phyloP scores from a whole-genome alignment of 2,797 vertebrate species.

The Smutsia temminckii region DNA sequence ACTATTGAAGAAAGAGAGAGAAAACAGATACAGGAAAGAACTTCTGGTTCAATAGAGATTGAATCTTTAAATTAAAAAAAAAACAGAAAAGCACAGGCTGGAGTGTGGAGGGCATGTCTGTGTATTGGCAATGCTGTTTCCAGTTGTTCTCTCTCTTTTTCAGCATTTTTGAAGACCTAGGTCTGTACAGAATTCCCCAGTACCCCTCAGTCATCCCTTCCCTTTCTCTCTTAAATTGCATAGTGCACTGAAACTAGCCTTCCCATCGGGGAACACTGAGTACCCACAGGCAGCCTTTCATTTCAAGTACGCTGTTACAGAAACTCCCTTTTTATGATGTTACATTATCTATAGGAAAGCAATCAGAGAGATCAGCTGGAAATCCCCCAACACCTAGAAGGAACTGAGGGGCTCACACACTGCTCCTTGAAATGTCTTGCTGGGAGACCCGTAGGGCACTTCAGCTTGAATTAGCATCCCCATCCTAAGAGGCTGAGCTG shows the following conservation, averaged over 20 bases:
- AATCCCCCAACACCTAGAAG: constrained; percentile 42
- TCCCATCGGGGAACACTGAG: constrained; percentile 40
- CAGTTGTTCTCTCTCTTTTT: not conserved
- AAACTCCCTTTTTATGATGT: constrained; percentile 63
- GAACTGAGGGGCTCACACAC: constrained; percentile 32
- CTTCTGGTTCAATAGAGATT: constrained; percentile 30
- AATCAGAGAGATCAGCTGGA: constrained; percentile 76
- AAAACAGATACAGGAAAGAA: constrained; percentile 27
- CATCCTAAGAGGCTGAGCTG: constrained; percentile 45
- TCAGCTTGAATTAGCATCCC: constrained; percentile 48
- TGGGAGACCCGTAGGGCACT: constrained; percentile 42
- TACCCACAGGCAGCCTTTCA: constrained; percentile 64
- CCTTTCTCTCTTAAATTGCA: constrained; percentile 27
- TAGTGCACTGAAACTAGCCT: constrained; percentile 42
- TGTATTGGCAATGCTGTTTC: not conserved
- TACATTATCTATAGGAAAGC: constrained; percentile 65
- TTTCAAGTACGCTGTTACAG: constrained; percentile 59
- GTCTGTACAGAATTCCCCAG: not conserved
- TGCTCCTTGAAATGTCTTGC: constrained; percentile 45
- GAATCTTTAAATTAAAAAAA: not conserved
- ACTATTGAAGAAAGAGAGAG: not conserved
- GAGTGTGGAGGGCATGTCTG: not conserved
- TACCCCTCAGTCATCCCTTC: not conserved
- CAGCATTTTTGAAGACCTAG: not conserved
- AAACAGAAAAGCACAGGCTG: accelerated